These are phyloP conservation scores for Drosophila bocqueti DNA, from an alignment of 1,140 invertebrate genomes.

Conservation along the genomic window DNA sequence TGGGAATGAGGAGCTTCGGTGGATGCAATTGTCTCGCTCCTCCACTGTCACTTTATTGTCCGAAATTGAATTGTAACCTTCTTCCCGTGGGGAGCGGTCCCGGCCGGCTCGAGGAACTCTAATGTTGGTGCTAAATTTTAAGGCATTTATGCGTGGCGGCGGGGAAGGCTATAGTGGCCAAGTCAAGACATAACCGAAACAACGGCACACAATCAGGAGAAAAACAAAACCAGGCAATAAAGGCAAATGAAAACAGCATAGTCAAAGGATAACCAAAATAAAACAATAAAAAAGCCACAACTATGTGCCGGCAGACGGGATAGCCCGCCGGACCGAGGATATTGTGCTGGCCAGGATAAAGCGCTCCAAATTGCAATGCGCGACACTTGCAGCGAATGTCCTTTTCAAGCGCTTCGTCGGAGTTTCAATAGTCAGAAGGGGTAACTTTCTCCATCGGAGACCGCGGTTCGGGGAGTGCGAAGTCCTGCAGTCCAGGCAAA, in stretches of 20 bases:
- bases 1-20: constrained; percentile 4
- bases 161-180: neutral
- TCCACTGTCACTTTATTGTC: constrained; percentile 33
- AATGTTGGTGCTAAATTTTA: constrained; percentile 60
- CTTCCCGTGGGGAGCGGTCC: neutral
- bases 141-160: constrained; percentile 44
- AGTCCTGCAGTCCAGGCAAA: constrained; percentile 23
- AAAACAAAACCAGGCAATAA: constrained; percentile 58
- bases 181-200: constrained; percentile 45
- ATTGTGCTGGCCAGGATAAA: constrained; percentile 64
- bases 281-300: constrained; percentile 64
- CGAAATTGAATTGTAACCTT: constrained; percentile 68
- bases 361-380: constrained; percentile 56
- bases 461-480: neutral
- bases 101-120: neutral
- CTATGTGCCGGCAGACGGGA: constrained; percentile 33
- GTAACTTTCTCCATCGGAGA: constrained; percentile 9
- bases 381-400: constrained; percentile 78
- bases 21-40: constrained; percentile 60
- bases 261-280: constrained; percentile 76
- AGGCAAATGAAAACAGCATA: constrained; percentile 67
- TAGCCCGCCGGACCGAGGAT: constrained; percentile 9
- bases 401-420: constrained; percentile 52
- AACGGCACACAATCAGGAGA: constrained; percentile 63
- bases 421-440: constrained; percentile 24